Percentiles rank a stretch among this genome's conserved stretches.
Conservation (phyloP, 1,140 invertebrate species). For the Anadara kagoshimensis region DNA sequence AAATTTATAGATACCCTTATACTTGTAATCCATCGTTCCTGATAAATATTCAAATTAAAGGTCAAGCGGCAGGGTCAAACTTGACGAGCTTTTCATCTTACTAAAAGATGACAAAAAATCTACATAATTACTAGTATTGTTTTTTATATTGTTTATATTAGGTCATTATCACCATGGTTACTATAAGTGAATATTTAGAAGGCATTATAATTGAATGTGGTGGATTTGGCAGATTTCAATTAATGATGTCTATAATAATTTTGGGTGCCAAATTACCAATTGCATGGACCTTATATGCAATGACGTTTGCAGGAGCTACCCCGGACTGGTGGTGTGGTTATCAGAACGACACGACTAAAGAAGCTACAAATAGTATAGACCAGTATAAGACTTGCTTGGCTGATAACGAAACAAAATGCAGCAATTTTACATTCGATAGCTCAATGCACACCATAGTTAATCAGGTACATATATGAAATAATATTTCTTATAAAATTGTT, state of each 20-base stretch:
- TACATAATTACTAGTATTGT: no score
- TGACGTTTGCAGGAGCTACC: conserved; percentile 23
- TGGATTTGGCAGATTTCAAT: conserved; percentile 21
- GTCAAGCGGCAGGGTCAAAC: no score
- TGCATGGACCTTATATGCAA: conserved; percentile 26
- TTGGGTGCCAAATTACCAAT: conserved; percentile 14
- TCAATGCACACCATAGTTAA: not conserved
- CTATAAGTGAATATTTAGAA: conserved; percentile 19
- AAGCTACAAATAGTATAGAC: no score
- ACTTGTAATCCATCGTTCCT: no score
- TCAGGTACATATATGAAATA: not conserved
- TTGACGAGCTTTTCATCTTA: no score
- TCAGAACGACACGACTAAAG: not conserved
- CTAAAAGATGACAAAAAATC: no score
- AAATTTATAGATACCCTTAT: no score
- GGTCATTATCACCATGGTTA: conserved; percentile 8
- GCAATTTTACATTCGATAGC: not conserved
- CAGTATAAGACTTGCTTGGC: not conserved
- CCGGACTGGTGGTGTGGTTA: conserved; percentile 22
- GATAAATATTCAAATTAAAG: no score
- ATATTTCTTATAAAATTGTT: no score
- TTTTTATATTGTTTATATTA: no score
- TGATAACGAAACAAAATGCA: not conserved
- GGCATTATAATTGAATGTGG: conserved; percentile 22
- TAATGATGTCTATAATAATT: conserved; percentile 8